Evolutionary conservation across 1,140 invertebrate genomes (phyloP).

Genomic region (Steinernema feltiae): DNA sequence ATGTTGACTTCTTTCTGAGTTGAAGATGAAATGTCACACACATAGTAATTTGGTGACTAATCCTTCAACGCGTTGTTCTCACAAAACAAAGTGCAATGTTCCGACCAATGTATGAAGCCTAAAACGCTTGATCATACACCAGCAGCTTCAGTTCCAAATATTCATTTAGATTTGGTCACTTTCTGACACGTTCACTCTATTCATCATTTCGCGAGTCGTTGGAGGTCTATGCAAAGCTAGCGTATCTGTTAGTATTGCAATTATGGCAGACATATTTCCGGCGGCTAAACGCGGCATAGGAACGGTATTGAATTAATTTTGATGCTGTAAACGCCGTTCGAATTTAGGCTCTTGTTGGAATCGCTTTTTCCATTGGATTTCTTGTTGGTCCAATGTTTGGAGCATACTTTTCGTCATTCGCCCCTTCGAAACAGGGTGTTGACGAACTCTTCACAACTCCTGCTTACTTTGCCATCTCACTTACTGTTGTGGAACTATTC

Average conservation of each 20-base stretch:
- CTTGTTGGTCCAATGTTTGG: conserved; percentile 89
- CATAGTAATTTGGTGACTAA: too few species aligned
- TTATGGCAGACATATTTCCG: conserved; percentile 84
- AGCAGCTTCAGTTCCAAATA: too few species aligned
- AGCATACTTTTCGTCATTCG: conserved; percentile 76
- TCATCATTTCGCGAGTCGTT: conserved; percentile 83
- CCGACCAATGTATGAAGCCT: too few species aligned
- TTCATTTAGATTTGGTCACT: conserved; percentile 81
- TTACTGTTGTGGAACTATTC: conserved; percentile 73
- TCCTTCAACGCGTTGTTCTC: too few species aligned
- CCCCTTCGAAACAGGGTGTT: conserved; percentile 61
- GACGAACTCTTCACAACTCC: conserved; percentile 73
- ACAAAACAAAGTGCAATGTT: too few species aligned
- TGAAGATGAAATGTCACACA: too few species aligned
- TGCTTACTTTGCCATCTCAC: conserved; percentile 74
- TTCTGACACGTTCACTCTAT: conserved; percentile 79
- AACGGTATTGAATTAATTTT: conserved; percentile 70
- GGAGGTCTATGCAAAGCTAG: conserved; percentile 94
- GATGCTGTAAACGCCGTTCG: conserved; percentile 6
- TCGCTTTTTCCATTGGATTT: conserved; percentile 94
- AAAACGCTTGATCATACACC: too few species aligned
- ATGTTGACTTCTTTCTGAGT: too few species aligned
- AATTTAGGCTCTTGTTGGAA: conserved; percentile 79
- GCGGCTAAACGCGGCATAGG: conserved; percentile 76
- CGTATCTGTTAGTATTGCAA: conserved; percentile 85